Conservation (phyloP, 2,797 vertebrate species). For the Megalops cyprinoides region DNA sequence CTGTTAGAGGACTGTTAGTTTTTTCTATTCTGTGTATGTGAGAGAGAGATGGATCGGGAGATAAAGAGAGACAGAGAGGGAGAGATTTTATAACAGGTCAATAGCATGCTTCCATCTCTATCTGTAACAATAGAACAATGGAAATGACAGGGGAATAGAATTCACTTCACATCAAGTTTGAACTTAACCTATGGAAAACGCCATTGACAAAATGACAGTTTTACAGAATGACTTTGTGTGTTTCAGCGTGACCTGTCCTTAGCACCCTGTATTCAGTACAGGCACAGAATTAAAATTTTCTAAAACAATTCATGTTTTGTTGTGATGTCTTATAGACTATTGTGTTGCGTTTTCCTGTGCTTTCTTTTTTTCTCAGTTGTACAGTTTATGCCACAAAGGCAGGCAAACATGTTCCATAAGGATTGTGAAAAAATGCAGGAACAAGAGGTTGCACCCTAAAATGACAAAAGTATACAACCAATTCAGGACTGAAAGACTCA, state of each 20-base stretch:
- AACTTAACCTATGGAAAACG: slow-evolving; percentile 54
- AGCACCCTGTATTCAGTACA: neutral
- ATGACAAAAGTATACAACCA: too few species aligned
- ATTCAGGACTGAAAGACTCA: too few species aligned
- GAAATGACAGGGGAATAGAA: slow-evolving; percentile 44
- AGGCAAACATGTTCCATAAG: slow-evolving; percentile 42
- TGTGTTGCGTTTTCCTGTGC: slow-evolving; percentile 31
- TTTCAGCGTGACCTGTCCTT: slow-evolving; percentile 19
- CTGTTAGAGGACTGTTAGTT: slow-evolving; percentile 13
- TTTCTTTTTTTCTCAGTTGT: slow-evolving; percentile 14
- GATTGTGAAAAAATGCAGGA: neutral
- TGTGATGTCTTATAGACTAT: slow-evolving; percentile 15
- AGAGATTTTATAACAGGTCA: slow-evolving; percentile 57
- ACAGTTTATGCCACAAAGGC: neutral
- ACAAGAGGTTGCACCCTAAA: neutral
- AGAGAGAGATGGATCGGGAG: neutral
- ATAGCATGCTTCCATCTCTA: slow-evolving; percentile 49
- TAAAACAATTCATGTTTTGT: slow-evolving; percentile 6
- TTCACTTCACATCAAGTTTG: slow-evolving; percentile 51
- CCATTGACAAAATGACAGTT: slow-evolving; percentile 48
- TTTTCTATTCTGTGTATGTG: slow-evolving; percentile 21
- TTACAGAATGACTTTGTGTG: neutral
- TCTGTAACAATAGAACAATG: slow-evolving; percentile 43
- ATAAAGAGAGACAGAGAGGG: slow-evolving; percentile 29
- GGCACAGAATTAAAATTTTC: neutral